Percentiles rank a stretch among this genome's conserved stretches.
These are phyloP conservation scores for Macropus fuliginosus DNA, from an alignment of 2,797 vertebrate genomes.

Conservation along the genomic window DNA sequence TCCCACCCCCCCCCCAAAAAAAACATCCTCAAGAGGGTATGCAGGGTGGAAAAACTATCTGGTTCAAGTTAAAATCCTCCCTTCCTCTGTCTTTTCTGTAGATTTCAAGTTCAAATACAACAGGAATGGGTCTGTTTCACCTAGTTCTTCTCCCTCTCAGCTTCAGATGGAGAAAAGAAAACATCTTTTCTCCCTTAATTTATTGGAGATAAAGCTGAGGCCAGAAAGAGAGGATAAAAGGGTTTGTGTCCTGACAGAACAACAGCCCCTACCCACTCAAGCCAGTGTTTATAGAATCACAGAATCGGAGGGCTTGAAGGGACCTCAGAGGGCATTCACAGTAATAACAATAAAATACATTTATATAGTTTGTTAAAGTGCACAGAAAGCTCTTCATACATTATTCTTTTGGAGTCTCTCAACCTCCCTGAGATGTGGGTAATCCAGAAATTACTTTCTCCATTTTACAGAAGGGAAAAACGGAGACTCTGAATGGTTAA, in stretches of 20 bases:
- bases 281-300: not conserved
- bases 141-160: conserved; percentile 62
- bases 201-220: conserved; percentile 65
- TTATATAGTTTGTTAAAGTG: conserved; percentile 44
- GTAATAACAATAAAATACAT: conserved; percentile 16
- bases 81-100: conserved; percentile 46
- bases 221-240: conserved; percentile 14
- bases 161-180: conserved; percentile 56
- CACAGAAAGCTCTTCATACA: not conserved
- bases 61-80: conserved; percentile 66
- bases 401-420: not conserved
- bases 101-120: conserved; percentile 64
- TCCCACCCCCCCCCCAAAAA: not conserved
- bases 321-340: not conserved
- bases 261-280: conserved; percentile 6
- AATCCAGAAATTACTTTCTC: not conserved
- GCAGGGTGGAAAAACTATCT: not conserved
- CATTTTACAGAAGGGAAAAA: not conserved
- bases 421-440: not conserved
- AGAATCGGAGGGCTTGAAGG: not conserved
- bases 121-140: conserved; percentile 73
- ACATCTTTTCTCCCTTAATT: conserved; percentile 76
- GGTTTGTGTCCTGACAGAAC: conserved; percentile 33
- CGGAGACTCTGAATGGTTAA: not conserved
- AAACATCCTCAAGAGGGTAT: conserved; percentile 43